Conservation (phyloP, 2,888 invertebrate species). For the Sinhomidia bicolor region DNA sequence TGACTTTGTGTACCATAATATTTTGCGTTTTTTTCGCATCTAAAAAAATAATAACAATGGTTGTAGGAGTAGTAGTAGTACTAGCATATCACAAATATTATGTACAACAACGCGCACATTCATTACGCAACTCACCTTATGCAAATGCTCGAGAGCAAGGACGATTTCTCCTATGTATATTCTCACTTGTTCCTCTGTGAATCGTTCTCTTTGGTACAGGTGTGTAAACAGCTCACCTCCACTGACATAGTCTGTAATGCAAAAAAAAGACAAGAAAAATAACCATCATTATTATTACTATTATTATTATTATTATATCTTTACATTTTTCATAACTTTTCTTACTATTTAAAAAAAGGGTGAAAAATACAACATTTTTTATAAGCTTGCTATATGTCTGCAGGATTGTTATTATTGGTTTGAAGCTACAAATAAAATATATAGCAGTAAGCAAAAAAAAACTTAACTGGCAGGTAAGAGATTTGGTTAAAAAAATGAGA, state of each 20-base stretch:
- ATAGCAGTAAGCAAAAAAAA: background rate
- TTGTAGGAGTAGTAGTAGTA: background rate
- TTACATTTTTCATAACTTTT: background rate
- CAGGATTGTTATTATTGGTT: background rate
- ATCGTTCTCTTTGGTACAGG: conserved; percentile 95
- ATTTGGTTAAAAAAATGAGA: background rate
- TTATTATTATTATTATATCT: background rate
- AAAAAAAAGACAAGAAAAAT: conserved; percentile 73
- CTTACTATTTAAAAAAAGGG: background rate
- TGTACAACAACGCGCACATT: background rate
- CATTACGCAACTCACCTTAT: conserved; percentile 86
- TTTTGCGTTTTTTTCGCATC: background rate
- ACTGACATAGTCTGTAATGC: conserved; percentile 95
- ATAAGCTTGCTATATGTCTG: background rate
- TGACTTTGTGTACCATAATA: background rate
- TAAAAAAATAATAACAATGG: background rate
- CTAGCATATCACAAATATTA: too few species aligned
- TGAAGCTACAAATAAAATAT: background rate
- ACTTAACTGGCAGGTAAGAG: background rate
- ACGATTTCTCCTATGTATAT: conserved; percentile 98
- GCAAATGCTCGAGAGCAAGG: conserved; percentile 96
- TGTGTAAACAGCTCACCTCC: conserved; percentile 99
- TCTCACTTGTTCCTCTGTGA: conserved; percentile 93
- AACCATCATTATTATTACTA: background rate
- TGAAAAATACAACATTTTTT: background rate